These are phyloP conservation scores for Hippocampus kuda DNA, from an alignment of 2,797 vertebrate species.

Conservation along the genomic window DNA sequence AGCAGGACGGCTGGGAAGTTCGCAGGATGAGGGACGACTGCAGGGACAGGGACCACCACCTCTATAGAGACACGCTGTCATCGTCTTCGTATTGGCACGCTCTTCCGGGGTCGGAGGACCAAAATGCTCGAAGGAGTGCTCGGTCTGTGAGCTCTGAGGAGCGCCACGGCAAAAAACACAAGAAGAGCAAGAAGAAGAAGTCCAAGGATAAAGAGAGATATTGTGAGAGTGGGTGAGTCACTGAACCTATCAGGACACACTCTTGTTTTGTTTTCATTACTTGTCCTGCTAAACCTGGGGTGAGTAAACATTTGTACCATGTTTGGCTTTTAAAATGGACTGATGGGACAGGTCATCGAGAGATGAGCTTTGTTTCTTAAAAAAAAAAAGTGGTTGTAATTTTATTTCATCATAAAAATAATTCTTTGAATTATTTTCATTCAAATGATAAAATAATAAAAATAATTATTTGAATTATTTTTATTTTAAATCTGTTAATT, in stretches of 20 bases:
- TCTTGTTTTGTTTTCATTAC: too few species aligned
- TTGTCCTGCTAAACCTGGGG: too few species aligned
- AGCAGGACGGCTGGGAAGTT: conserved; percentile 34
- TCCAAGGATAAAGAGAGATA: conserved; percentile 77
- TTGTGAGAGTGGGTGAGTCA: conserved; percentile 58
- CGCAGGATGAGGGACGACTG: conserved; percentile 28
- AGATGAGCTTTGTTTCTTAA: too few species aligned
- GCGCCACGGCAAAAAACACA: conserved; percentile 71
- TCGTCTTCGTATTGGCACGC: conserved; percentile 14
- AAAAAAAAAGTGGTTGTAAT: background rate
- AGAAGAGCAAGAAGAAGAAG: conserved; percentile 89
- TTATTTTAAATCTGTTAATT: too few species aligned
- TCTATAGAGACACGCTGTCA: conserved; percentile 23
- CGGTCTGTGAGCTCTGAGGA: conserved; percentile 44
- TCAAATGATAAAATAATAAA: too few species aligned
- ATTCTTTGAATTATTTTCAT: too few species aligned
- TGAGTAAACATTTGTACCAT: too few species aligned
- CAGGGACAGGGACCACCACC: conserved; percentile 43
- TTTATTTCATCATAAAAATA: too few species aligned
- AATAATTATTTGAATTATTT: too few species aligned
- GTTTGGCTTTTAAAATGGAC: too few species aligned
- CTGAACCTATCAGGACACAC: background rate
- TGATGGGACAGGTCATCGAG: too few species aligned
- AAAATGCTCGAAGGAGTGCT: conserved; percentile 49
- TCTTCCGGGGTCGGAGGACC: conserved; percentile 29